Percentiles rank a stretch among this genome's conserved stretches.
Evolutionary conservation across 2,797 vertebrate species (phyloP).

Genomic region (Tokudaia muenninki): DNA sequence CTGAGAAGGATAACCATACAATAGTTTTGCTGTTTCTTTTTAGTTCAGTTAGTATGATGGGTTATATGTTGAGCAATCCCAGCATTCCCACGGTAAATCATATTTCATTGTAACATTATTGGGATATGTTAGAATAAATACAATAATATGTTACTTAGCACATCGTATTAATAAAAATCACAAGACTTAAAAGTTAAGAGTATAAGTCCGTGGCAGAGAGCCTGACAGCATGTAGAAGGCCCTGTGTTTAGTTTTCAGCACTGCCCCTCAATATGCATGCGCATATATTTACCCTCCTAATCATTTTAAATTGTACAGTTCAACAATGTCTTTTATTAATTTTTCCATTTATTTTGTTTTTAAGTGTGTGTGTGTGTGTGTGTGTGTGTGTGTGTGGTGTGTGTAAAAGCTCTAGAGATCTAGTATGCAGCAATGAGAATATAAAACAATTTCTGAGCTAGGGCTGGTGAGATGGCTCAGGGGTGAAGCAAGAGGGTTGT

Average conservation of each 20-base stretch:
- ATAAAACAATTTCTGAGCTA: neutral
- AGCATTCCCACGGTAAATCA: neutral
- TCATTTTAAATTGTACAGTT: neutral
- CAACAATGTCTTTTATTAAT: neutral
- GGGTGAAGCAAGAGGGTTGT: neutral
- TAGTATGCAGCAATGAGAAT: neutral
- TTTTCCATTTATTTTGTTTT: neutral
- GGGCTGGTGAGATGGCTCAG: neutral
- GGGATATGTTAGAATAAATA: neutral
- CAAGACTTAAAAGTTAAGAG: neutral
- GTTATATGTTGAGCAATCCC: conserved; percentile 27
- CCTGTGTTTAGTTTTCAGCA: neutral
- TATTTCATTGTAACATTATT: conserved; percentile 19
- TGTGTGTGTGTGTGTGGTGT: too few relatives aligned
- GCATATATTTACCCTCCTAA: neutral
- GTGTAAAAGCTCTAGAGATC: neutral
- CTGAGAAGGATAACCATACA: neutral
- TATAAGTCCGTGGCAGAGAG: neutral
- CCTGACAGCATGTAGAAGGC: neutral
- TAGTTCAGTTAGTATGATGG: conserved; percentile 8
- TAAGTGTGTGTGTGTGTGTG: neutral
- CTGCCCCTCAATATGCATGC: neutral
- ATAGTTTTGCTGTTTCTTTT: neutral
- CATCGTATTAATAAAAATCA: neutral
- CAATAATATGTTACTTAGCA: conserved; percentile 17